These are phyloP conservation scores for Furcula furcula DNA, from an alignment of 2,888 invertebrate species.

Conservation along the genomic window DNA sequence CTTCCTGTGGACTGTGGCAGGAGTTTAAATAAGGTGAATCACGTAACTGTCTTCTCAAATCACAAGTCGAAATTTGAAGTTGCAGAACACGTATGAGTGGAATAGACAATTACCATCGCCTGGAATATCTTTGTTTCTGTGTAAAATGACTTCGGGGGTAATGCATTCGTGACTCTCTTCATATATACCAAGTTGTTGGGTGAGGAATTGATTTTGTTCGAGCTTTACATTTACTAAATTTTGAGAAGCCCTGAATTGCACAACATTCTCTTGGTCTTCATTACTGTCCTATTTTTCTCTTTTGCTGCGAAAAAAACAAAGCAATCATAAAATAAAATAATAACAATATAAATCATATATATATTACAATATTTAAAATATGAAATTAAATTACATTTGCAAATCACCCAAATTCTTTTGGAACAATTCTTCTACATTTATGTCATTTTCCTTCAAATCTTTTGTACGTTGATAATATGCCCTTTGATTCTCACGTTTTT, in stretches of 20 bases:
- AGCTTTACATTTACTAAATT: conserved; percentile 17
- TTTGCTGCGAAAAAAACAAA: conserved; percentile 10
- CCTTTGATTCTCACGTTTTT: conserved; percentile 12
- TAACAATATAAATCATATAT: conserved; percentile 3
- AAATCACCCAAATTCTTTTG: too few relatives aligned
- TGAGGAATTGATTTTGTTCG: conserved; percentile 23
- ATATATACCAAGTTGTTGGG: conserved; percentile 17
- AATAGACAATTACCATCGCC: conserved; percentile 34
- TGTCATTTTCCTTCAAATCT: conserved; percentile 20
- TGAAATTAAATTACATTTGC: conserved; percentile 13
- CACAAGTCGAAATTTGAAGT: conserved; percentile 39
- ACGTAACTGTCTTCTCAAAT: conserved; percentile 39
- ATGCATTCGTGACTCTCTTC: conserved; percentile 20
- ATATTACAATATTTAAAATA: conserved; percentile 10
- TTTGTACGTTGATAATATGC: conserved; percentile 22
- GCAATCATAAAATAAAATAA: conserved; percentile 9
- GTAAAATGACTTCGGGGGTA: conserved; percentile 25
- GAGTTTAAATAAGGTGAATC: conserved; percentile 44
- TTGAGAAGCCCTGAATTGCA: conserved; percentile 8
- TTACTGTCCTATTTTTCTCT: conserved; percentile 8
- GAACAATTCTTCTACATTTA: too few relatives aligned
- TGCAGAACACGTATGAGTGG: conserved; percentile 37
- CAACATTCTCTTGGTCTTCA: conserved; percentile 11
- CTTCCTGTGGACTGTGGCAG: conserved; percentile 43
- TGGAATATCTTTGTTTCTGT: conserved; percentile 32